Percentiles rank a stretch among this genome's conserved stretches.
Conservation (phyloP, 2,797 vertebrate species). For the Platalea minor region DNA sequence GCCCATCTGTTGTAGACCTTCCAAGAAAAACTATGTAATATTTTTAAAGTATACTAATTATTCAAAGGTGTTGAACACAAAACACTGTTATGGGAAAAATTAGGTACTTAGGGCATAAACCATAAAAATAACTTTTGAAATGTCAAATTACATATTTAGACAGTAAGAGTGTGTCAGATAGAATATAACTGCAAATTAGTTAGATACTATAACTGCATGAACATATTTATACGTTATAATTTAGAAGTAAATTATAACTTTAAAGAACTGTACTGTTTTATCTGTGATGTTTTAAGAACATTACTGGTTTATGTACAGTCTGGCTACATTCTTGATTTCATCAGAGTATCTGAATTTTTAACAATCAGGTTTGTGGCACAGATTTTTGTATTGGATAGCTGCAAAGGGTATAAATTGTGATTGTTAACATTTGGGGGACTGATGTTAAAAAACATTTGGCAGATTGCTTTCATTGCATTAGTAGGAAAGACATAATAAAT, state of each 20-base stretch:
- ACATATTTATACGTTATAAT: not conserved
- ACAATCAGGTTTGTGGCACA: not conserved
- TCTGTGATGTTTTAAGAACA: not conserved
- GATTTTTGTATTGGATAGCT: not conserved
- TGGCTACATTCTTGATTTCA: not conserved
- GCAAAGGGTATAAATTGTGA: not conserved
- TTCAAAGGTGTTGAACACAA: not conserved
- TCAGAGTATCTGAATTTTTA: not conserved
- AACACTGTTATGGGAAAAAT: not conserved
- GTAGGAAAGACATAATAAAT: not conserved
- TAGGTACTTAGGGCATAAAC: not conserved
- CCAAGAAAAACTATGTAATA: not conserved
- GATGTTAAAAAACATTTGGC: not conserved
- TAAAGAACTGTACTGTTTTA: not conserved
- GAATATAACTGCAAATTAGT: not conserved
- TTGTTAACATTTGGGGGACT: not conserved
- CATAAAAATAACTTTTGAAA: not conserved
- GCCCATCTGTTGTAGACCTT: not conserved
- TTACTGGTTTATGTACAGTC: not conserved
- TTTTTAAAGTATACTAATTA: not conserved
- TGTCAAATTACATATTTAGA: not conserved
- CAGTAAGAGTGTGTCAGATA: not conserved
- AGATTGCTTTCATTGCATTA: not conserved
- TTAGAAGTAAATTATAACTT: not conserved
- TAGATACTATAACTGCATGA: not conserved